phyloP scores from a whole-genome alignment of 1,140 invertebrate species.

The Pseudomyrmex cubaensis region DNA sequence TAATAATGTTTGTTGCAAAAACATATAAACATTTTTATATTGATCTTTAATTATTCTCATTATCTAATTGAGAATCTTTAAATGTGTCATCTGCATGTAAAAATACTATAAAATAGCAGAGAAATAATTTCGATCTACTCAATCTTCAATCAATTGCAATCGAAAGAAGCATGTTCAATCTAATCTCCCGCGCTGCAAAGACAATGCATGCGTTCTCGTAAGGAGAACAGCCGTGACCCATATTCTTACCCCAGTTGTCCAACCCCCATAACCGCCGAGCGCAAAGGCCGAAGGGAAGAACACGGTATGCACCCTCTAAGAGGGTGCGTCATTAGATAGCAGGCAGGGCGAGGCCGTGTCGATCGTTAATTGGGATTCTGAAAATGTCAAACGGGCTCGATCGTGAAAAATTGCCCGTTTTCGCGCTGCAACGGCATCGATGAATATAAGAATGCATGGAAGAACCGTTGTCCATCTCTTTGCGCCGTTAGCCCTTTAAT shows the following conservation, averaged over 20 bases:
- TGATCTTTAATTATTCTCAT: background rate
- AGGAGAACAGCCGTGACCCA: constrained; percentile 68
- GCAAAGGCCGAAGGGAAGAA: constrained; percentile 7
- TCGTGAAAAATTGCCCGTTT: constrained; percentile 28
- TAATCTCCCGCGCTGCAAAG: constrained; percentile 25
- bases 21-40: background rate
- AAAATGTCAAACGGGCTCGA: constrained; percentile 64
- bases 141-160: background rate
- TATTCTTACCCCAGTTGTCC: constrained; percentile 59
- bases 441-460: too few relatives aligned
- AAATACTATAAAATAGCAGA: background rate
- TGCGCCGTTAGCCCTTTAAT: background rate
- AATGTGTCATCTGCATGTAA: too few relatives aligned
- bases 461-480: background rate
- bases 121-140: background rate
- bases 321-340: constrained; percentile 44
- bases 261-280: background rate
- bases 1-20: background rate
- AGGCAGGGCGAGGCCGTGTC: constrained; percentile 54
- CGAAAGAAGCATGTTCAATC: background rate
- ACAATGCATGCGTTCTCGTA: background rate
- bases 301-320: constrained; percentile 5
- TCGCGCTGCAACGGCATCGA: background rate
- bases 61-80: background rate
- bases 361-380: constrained; percentile 63